These are phyloP conservation scores for Petroica traversi DNA, from an alignment of 2,113 vertebrate genomes.

Conservation along the genomic window DNA sequence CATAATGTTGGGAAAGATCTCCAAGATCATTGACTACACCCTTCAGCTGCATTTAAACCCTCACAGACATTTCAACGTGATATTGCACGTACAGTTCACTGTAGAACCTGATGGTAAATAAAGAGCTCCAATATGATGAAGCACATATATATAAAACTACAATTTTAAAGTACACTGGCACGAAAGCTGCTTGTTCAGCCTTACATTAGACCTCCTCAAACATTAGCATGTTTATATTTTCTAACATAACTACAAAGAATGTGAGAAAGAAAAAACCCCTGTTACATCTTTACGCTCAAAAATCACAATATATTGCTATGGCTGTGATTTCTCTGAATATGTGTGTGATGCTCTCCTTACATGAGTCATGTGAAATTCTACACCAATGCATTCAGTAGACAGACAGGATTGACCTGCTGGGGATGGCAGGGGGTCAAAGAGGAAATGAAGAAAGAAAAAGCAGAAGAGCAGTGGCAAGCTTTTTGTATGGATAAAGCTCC, in stretches of 20 bases:
- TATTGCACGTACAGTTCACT: accelerated
- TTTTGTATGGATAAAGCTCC: neutral
- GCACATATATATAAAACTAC: too few relatives aligned
- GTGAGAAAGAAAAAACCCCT: too few relatives aligned
- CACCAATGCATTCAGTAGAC: neutral
- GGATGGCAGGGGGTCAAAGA: neutral
- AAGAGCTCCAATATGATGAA: neutral
- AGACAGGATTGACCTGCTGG: neutral
- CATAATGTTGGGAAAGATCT: neutral
- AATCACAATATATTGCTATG: neutral
- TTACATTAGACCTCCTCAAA: neutral
- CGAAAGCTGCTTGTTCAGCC: neutral
- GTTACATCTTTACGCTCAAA: neutral
- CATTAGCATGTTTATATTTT: neutral
- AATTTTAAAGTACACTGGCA: neutral
- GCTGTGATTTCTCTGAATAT: neutral
- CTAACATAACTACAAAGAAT: neutral
- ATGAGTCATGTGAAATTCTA: neutral
- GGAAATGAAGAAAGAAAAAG: neutral
- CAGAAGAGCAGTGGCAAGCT: neutral
- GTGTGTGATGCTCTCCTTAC: neutral
- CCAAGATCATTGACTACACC: neutral
- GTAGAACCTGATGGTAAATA: neutral
- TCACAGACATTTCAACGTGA: neutral
- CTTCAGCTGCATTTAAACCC: neutral